Base-by-base conservation (phyloP, 2,113 vertebrate genomes). In the Campylorhamphus procurvoides region DNA sequence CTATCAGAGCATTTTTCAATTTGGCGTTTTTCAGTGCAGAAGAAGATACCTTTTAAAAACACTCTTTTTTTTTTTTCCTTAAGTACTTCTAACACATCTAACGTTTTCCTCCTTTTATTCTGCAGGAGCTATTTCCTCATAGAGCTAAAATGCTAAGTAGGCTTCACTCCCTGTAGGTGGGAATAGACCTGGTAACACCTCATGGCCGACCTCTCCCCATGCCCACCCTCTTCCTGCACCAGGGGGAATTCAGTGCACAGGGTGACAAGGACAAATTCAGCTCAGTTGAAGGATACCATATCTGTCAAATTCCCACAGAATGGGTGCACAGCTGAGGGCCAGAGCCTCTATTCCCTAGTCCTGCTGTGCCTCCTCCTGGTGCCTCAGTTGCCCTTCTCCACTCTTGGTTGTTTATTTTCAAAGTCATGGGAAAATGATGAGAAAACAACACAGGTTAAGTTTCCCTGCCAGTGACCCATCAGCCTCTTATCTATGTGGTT, bases 321-420 rank as follows among this genome's bases (percentile, higher is more conserved):
- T 2, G 1, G 31, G 8, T 66, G 27, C 49, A 20, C 1, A 0
- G 44, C 22, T 0, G 1, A 47, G 47, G 13, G 14, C 59, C 35
- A 50, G 60, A 79, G 28, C 28, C 17, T 68, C 17, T 50, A 16
- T 79, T 44, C 35, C 71, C 27, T 18, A 64, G 42, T 44, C 18
- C 19, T 67, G 22, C 31, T 23, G 23, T 67, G 31, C 31, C 22
- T 66, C 33, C 23, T 68, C 35, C 27, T 31, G 33, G 23, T 74
- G 37, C 18, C 25, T 12, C 29, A 40, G 18, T 12, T 55, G 47
- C 19, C 29, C 8, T 56, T 56, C 67, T 74, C 46, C 28, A 31
- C 25, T 42, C 39, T 46, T 46, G 20, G 9, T 28, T 37, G 27
- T 44, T 25, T 39, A 52, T 89, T 85, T 71, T 39, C 49, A 46